Evolutionary conservation across 2,888 invertebrate genomes (phyloP).

Genomic region (Heterodera filipjevi): DNA sequence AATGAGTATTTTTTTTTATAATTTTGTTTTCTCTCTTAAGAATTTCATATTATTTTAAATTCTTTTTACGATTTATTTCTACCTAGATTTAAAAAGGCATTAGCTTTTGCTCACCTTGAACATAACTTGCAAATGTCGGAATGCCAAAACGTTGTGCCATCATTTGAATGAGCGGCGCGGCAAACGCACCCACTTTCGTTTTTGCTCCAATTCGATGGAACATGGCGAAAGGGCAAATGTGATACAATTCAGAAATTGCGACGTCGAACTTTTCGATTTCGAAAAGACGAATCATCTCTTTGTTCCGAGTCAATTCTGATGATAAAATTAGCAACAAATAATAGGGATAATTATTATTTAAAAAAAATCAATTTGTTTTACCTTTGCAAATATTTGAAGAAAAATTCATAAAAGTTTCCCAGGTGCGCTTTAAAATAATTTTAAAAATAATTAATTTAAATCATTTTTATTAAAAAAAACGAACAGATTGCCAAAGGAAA

Average conservation of each 20-base stretch:
- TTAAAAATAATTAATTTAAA: too few species aligned
- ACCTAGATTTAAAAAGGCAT: too few species aligned
- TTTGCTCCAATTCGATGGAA: constrained; percentile 21
- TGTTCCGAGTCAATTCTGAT: constrained; percentile 11
- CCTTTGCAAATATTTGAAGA: neutral
- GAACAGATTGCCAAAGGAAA: neutral
- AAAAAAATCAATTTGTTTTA: neutral
- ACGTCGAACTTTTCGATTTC: constrained; percentile 28
- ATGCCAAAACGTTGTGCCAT: constrained; percentile 1
- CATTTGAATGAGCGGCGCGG: constrained; percentile 23
- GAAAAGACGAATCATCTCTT: constrained; percentile 9
- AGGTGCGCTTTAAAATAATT: too few species aligned
- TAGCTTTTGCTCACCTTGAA: neutral
- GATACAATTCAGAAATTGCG: constrained; percentile 28
- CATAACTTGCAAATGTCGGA: constrained; percentile 17
- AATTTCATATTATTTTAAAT: too few species aligned
- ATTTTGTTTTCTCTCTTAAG: too few species aligned
- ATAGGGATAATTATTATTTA: too few species aligned
- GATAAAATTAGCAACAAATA: too few species aligned
- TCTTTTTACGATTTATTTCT: too few species aligned
- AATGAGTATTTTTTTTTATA: too few species aligned
- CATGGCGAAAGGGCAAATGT: constrained; percentile 13
- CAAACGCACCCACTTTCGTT: constrained; percentile 11
- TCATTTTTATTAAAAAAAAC: neutral
- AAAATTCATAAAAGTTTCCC: neutral